Conservation (phyloP, 2,113 vertebrate species). For the Cavia aperea region DNA sequence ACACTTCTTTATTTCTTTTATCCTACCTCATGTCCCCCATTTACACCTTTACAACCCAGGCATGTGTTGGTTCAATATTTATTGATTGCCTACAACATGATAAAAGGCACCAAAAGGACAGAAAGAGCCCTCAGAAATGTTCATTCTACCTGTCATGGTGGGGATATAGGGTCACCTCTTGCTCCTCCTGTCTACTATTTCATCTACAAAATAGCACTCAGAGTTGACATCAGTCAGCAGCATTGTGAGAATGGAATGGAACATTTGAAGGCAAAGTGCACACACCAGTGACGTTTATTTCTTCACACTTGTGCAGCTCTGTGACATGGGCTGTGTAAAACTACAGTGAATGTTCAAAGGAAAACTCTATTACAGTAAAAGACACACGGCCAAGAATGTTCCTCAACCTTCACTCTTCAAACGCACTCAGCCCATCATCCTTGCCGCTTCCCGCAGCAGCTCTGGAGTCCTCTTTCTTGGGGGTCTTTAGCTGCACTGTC, state of each 20-base stretch:
- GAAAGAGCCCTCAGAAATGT: not conserved
- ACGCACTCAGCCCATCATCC: not conserved
- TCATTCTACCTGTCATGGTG: not conserved
- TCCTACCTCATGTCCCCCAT: not conserved
- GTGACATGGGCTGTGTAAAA: not conserved
- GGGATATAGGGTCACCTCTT: not conserved
- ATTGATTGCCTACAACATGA: not conserved
- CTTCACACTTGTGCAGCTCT: not conserved
- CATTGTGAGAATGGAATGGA: fast-evolving
- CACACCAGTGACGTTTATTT: not conserved
- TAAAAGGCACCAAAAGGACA: not conserved
- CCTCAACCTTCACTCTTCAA: not conserved
- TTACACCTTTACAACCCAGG: not conserved
- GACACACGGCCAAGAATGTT: not conserved
- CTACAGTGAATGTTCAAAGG: not conserved
- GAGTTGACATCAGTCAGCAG: fast-evolving
- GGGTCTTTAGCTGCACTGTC: not conserved
- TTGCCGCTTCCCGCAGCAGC: not conserved
- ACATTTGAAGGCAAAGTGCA: not conserved
- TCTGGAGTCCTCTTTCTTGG: not conserved
- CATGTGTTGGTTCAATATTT: not conserved
- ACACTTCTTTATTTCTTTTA: not conserved
- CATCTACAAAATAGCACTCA: fast-evolving
- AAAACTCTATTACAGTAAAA: not conserved
- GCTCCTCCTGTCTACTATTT: not conserved